Evolutionary conservation across 2,113 vertebrate genomes (phyloP).

Genomic region (Strix aluco): DNA sequence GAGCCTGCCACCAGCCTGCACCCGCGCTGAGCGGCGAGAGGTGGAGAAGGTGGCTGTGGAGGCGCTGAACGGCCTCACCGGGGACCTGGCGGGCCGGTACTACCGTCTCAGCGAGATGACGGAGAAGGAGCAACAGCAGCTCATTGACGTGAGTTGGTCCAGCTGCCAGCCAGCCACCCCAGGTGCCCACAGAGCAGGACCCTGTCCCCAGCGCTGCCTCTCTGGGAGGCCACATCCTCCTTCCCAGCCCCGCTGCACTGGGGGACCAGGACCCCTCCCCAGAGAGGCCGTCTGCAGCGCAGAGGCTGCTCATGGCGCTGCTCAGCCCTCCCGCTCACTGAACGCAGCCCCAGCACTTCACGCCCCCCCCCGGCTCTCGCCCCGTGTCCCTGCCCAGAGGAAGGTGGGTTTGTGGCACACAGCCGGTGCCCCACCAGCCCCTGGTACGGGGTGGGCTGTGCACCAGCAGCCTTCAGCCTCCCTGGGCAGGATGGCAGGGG

Average conservation of each 20-base stretch:
- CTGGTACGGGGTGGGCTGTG: neutral
- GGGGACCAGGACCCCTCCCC: neutral
- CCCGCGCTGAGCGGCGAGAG: slow-evolving; percentile 79
- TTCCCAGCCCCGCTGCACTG: neutral
- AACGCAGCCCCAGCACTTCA: neutral
- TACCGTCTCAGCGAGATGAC: slow-evolving; percentile 84
- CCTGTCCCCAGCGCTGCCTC: neutral
- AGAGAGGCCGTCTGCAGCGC: accelerated
- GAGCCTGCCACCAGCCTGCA: slow-evolving; percentile 83
- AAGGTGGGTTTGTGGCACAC: neutral
- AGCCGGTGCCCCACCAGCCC: neutral
- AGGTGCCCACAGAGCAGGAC: neutral
- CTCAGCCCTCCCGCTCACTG: neutral
- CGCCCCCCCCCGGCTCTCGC: neutral
- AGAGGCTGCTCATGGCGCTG: neutral
- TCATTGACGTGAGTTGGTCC: slow-evolving; percentile 79
- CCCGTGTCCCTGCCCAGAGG: neutral
- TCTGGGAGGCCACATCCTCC: accelerated
- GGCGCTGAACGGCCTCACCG: slow-evolving; percentile 73
- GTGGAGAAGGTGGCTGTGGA: slow-evolving; percentile 80
- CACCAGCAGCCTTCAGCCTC: neutral
- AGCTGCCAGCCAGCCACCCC: neutral
- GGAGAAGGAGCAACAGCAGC: slow-evolving; percentile 81
- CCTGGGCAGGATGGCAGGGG: neutral
- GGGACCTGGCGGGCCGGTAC: slow-evolving; percentile 80